Base-by-base conservation (phyloP, 2,113 vertebrate genomes). In the Ranitomeya variabilis region DNA sequence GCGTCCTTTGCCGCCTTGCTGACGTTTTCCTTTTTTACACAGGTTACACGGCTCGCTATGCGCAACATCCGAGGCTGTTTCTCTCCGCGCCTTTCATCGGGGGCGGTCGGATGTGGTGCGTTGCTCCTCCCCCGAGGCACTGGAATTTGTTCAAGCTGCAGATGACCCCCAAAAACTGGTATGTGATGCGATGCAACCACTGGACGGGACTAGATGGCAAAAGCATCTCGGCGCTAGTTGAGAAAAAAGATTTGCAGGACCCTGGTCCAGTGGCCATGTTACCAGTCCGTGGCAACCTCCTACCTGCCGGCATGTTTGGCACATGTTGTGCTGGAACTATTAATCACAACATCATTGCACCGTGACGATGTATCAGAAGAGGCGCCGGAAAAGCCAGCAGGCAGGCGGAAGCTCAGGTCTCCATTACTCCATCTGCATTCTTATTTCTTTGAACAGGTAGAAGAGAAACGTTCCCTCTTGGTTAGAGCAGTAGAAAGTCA, bases 91-190 rank as follows among this genome's bases (percentile, higher is more conserved):
- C 92, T 97, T 97, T 88, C 91, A 92, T 66, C 94, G 93, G 62
- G 96, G 96, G 84, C 91, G 96, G 57, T 96, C 95, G 0, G 96
- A 96, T 64, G 93, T 91, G n/a, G 94, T 97, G 90, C 96, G 96
- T 85, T 96, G 95, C 0, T 93, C 96, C 4, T 94, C 95, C 11
- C 94, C 91, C 60, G 93, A 96, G 81, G 91, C 92, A 0, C 93
- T 96, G 31, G 91, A 90, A 54, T 96, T 96, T 82, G 93, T 95
- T 7, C 90, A 90, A 3, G 94, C 93, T 23, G 95, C 96, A 10
- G 94, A 92, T 7, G 90, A 95, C 81, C 90, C 90, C 0, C 79
- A 91, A 0, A 90, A 94, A 8, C 90, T 92, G 91, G 96, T 97
- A 93, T 91, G 16, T 54, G 6, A 12, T 64, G 59, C 19, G 26